These are phyloP conservation scores for Vandiemenella viatica DNA, from an alignment of 2,888 invertebrate species.

Conservation along the genomic window DNA sequence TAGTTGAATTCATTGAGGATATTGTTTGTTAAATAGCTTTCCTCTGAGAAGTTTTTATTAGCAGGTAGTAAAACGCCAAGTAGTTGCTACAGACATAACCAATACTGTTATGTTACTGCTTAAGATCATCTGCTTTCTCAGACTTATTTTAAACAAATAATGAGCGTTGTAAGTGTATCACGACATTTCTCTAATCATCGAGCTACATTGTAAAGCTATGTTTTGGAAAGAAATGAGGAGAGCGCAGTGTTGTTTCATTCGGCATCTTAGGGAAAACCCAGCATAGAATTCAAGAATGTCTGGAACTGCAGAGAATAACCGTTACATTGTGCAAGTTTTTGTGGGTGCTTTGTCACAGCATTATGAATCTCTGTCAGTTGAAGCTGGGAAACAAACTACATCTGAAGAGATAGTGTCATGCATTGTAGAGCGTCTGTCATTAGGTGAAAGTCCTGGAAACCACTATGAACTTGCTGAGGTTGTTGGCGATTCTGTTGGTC, in stretches of 20 bases:
- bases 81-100: no score
- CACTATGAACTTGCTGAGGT: slow-evolving; percentile 78
- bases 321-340: slow-evolving; percentile 70
- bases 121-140: background rate
- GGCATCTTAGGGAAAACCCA: no score
- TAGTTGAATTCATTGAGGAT: no score
- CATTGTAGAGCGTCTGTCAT: slow-evolving; percentile 58
- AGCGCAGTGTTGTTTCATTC: no score
- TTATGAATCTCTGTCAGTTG: slow-evolving; percentile 78
- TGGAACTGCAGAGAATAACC: slow-evolving; percentile 35
- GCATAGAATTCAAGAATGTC: slow-evolving; percentile 10
- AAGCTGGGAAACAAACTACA: slow-evolving; percentile 82
- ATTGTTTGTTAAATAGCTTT: no score
- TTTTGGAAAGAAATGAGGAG: no score
- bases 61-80: no score
- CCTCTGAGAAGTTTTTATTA: no score
- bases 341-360: slow-evolving; percentile 76
- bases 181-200: no score
- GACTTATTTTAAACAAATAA: no score
- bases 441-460: slow-evolving; percentile 38
- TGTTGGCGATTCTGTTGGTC: slow-evolving; percentile 69
- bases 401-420: slow-evolving; percentile 83
- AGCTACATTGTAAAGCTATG: no score
- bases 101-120: background rate
- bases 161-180: no score